Percentiles rank a stretch among this genome's conserved stretches.
Evolutionary conservation across 1,140 invertebrate genomes (phyloP).

Genomic region (Solen grandis): DNA sequence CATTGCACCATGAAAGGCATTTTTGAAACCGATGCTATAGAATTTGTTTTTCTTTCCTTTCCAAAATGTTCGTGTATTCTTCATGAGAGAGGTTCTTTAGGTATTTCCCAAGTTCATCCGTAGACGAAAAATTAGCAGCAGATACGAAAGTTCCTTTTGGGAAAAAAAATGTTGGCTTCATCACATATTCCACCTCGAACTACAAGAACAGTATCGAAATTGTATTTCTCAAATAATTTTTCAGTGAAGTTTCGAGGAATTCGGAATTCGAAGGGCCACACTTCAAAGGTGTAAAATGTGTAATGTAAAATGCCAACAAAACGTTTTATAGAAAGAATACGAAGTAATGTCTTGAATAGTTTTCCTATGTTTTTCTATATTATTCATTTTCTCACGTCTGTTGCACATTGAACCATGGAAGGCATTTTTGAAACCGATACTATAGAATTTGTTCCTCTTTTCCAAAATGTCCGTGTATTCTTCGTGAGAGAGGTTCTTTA

Average conservation of each 20-base stretch:
- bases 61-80: too few relatives aligned
- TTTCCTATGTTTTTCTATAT: too few relatives aligned
- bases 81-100: too few relatives aligned
- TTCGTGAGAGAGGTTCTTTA: neutral
- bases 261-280: neutral
- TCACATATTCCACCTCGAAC: neutral
- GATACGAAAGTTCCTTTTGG: slow-evolving; percentile 17
- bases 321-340: too few relatives aligned
- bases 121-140: slow-evolving; percentile 9
- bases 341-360: too few relatives aligned
- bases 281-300: neutral
- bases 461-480: neutral
- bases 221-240: slow-evolving; percentile 14
- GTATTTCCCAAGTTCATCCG: too few relatives aligned
- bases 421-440: slow-evolving; percentile 7
- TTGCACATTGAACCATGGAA: slow-evolving; percentile 8
- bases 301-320: too few relatives aligned
- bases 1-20: slow-evolving; percentile 13
- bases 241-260: neutral
- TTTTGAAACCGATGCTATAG: slow-evolving; percentile 13
- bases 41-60: slow-evolving; percentile 12
- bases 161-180: neutral
- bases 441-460: neutral
- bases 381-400: too few relatives aligned
- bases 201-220: slow-evolving; percentile 9